Evolutionary conservation across 2,888 invertebrate genomes (phyloP).

Genomic region (Ormyrus labotus): DNA sequence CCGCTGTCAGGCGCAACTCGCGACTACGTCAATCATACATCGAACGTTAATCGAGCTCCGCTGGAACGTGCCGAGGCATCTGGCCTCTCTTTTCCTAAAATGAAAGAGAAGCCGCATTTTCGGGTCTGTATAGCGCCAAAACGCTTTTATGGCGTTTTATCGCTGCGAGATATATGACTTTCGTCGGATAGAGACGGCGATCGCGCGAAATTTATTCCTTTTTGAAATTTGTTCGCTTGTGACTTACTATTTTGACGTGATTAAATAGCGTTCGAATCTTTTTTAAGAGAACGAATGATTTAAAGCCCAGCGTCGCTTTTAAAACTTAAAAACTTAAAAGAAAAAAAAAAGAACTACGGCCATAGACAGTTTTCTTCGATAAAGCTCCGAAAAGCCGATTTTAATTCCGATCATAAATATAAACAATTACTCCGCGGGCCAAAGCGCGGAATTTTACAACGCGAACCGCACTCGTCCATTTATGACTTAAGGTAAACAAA

Average conservation of each 20-base stretch:
- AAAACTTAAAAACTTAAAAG: too few relatives aligned
- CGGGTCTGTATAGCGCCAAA: background rate
- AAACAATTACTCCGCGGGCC: too few relatives aligned
- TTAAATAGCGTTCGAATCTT: background rate
- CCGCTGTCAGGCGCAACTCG: slow-evolving; percentile 18
- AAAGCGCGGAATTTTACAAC: too few relatives aligned
- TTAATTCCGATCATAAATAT: too few relatives aligned
- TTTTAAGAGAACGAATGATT: too few relatives aligned
- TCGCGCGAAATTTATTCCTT: background rate
- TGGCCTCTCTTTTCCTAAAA: slow-evolving; percentile 9
- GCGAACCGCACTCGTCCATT: too few relatives aligned
- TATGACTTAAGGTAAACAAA: background rate
- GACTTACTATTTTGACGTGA: background rate
- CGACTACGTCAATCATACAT: slow-evolving; percentile 33
- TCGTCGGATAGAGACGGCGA: background rate
- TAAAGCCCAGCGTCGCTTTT: too few relatives aligned
- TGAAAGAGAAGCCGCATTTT: slow-evolving; percentile 26
- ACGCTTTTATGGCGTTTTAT: slow-evolving; percentile 25
- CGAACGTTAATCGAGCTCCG: slow-evolving; percentile 16
- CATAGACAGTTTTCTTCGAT: too few relatives aligned
- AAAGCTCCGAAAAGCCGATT: too few relatives aligned
- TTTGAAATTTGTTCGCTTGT: slow-evolving; percentile 4
- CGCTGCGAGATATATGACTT: slow-evolving; percentile 9
- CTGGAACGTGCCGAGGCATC: background rate
- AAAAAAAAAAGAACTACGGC: too few relatives aligned